These are phyloP conservation scores for Drosophila acutilabella DNA, from an alignment of 2,888 invertebrate genomes.

Conservation along the genomic window DNA sequence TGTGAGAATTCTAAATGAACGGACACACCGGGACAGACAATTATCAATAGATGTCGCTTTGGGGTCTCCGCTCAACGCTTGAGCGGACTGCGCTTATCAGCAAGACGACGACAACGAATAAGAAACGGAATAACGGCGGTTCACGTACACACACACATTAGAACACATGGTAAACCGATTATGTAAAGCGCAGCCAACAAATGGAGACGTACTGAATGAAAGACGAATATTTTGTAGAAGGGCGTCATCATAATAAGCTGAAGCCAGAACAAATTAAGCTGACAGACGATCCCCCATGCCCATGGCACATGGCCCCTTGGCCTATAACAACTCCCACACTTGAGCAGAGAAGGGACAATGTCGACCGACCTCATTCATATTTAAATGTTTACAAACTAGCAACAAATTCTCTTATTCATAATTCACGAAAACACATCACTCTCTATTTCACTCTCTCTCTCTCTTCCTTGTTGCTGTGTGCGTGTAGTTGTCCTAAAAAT, in stretches of 20 bases:
- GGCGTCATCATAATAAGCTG: slow-evolving; percentile 31
- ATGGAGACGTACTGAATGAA: slow-evolving; percentile 24
- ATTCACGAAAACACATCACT: slow-evolving; percentile 45
- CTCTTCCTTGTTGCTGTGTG: slow-evolving; percentile 49
- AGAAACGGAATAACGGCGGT: slow-evolving; percentile 11
- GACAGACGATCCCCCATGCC: slow-evolving; percentile 44
- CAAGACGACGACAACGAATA: slow-evolving; percentile 18
- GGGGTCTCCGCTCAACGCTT: slow-evolving; percentile 4
- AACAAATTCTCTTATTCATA: slow-evolving; percentile 62
- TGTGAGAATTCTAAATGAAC: slow-evolving; percentile 17
- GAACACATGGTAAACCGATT: slow-evolving; percentile 70
- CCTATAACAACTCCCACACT: slow-evolving; percentile 50
- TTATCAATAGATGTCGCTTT: slow-evolving; percentile 30
- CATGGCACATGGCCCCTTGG: slow-evolving; percentile 42
- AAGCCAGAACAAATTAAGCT: slow-evolving; percentile 60
- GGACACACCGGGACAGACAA: slow-evolving; percentile 31
- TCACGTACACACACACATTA: slow-evolving; percentile 8
- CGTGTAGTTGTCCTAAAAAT: slow-evolving; percentile 74
- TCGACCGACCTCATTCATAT: slow-evolving; percentile 54
- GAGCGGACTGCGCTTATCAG: slow-evolving; percentile 46
- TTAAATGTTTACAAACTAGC: slow-evolving; percentile 60
- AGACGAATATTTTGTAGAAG: slow-evolving; percentile 15
- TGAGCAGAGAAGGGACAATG: slow-evolving; percentile 2
- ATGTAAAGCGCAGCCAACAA: slow-evolving; percentile 60
- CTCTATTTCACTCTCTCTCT: slow-evolving; percentile 1